Base-by-base conservation (phyloP, 2,888 invertebrate species). In the Mellilla xanthometata region DNA sequence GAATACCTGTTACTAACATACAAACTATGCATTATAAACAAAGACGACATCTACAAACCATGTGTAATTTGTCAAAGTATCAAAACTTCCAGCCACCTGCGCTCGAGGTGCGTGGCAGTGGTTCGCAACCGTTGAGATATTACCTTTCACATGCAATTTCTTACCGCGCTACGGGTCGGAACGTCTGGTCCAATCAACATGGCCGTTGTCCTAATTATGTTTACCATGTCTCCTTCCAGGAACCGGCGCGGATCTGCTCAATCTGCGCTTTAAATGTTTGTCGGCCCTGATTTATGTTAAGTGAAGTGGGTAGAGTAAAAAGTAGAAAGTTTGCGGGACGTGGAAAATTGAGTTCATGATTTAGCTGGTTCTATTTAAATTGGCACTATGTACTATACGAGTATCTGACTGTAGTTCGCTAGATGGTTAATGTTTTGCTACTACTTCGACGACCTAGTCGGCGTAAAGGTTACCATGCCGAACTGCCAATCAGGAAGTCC, bases 201-300 rank as follows among this genome's bases (percentile, higher is more conserved):
- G 63, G 71, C 68, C 69, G 66, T 65, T 66, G 65, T 66, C 70
- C 75, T 80, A 81, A 84, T 81, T 80, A 81, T 76, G 76, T 83
- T 81, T 80, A 71, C 78, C 67, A 65, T 72, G 70, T 72, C 71
- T 67, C 65, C 65, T 58, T 67, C 57, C 59, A 59, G 60, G 62
- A 62, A 63, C 61, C 60, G 52, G 64, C 68, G 67, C 68, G 68
- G 65, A 50, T 55, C 41, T 65, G 65, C 62, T 58, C 64, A 68
- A 62, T 65, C 63, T 55, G 39, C 49, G 47, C 59, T 68, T 62
- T 61, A 61, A 70, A 65, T 68, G 62, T 65, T 68, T 73, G 61
- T 54, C 62, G 58, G 52, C 64, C 58, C 63, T 67, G 62, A 66
- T 69, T 67, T 63, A 61, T 47, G 38, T 57, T 62, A 54, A 58